phyloP scores from a whole-genome alignment of 2,113 vertebrate species.

The Cromileptes altivelis region DNA sequence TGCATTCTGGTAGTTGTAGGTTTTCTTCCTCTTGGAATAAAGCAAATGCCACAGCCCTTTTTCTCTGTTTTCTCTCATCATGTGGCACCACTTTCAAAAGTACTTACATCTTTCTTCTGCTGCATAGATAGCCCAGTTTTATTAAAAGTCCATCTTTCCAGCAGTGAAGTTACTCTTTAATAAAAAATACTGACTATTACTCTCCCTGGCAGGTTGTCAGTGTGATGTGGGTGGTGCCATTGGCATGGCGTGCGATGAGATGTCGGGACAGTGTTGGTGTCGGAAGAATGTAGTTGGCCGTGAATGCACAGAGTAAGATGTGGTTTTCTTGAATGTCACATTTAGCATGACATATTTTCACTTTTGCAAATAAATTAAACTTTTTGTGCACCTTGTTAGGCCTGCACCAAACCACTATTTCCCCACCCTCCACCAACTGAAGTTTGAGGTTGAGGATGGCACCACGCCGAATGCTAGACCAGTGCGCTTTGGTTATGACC shows the following conservation, averaged over 20 bases:
- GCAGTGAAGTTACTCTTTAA: background rate
- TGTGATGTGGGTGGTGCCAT: conserved; percentile 91
- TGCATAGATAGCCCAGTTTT: no score
- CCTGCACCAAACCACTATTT: conserved; percentile 89
- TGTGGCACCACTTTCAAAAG: no score
- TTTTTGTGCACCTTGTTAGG: conserved; percentile 68
- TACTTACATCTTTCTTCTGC: no score
- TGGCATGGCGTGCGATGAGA: conserved; percentile 78
- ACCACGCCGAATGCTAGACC: conserved; percentile 81
- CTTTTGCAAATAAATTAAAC: background rate
- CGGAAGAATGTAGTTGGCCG: conserved; percentile 85
- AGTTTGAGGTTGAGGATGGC: conserved; percentile 93
- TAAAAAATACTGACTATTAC: conserved; percentile 15
- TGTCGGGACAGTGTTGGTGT: conserved; percentile 87
- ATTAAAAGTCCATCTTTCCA: no score
- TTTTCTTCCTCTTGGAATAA: no score
- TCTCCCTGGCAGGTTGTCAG: conserved; percentile 85
- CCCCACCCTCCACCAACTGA: conserved; percentile 93
- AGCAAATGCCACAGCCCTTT: no score
- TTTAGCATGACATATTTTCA: background rate
- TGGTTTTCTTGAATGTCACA: background rate
- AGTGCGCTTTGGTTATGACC: conserved; percentile 90
- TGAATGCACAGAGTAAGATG: conserved; percentile 88
- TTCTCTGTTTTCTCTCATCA: no score
- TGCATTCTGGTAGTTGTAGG: no score